Percentiles rank a stretch among this genome's conserved stretches.
Conservation (phyloP, 2,113 vertebrate genomes). For the Lampris incognitus region DNA sequence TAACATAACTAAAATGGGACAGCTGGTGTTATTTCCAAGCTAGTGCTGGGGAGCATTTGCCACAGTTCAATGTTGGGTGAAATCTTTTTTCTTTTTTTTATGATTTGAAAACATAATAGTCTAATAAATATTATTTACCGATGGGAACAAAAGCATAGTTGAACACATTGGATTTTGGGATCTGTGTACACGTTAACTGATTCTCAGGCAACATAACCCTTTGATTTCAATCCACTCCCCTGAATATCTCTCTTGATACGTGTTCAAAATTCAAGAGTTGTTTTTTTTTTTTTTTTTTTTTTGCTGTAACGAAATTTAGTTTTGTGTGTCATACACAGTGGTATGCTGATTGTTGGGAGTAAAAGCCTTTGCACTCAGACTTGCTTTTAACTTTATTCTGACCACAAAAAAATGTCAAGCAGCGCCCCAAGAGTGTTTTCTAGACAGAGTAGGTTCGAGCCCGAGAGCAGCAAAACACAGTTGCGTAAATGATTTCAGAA, state of each 20-base stretch:
- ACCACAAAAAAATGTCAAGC: slow-evolving; percentile 37
- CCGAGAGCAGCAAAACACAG: slow-evolving; percentile 28
- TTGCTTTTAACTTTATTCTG: slow-evolving; percentile 24
- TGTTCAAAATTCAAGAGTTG: not conserved
- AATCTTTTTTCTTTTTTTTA: no score
- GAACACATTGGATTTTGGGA: no score
- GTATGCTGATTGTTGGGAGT: not conserved
- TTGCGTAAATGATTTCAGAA: slow-evolving; percentile 36
- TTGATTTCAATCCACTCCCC: slow-evolving; percentile 13
- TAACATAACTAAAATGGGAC: no score
- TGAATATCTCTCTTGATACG: slow-evolving; percentile 1
- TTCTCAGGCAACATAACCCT: not conserved
- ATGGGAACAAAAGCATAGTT: no score
- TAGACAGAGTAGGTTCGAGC: slow-evolving; percentile 25
- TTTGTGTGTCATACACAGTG: not conserved
- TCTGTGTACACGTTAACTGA: not conserved
- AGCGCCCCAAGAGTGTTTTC: slow-evolving; percentile 31
- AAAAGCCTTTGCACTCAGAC: slow-evolving; percentile 5
- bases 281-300: not conserved
- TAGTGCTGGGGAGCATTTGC: no score
- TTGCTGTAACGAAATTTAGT: slow-evolving; percentile 3
- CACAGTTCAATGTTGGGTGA: no score
- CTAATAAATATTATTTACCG: no score
- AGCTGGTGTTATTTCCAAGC: no score
- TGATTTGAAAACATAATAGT: no score